Evolutionary conservation across 2,888 invertebrate genomes (phyloP), one percentile per base, ranked within the genome.

Genomic region (Tinea trinotella): DNA sequence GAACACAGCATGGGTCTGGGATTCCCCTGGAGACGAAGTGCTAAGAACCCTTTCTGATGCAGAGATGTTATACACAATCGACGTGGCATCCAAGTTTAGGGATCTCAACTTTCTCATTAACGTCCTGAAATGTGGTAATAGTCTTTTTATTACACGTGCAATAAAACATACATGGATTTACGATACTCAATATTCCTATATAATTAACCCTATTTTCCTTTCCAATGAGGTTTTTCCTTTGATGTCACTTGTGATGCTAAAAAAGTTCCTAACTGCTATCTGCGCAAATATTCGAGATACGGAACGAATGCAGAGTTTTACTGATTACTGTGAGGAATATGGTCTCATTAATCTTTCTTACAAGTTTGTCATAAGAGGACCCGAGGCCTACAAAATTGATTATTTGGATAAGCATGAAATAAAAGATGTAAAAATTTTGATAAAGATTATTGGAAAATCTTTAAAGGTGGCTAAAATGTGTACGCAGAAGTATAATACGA

Each of bases 181-280:
- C 59, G 60, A 62, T 19, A 65, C 68, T 56, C 60, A 66, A 15
- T 68, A 64, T 55, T 61, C 65, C 7, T 46, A 66, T 9, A 48
- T 71, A 1, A 67, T 77, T 13, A 72, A 74, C 56, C 61, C 66
- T 1, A 61, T 68, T 22, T 67, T 71, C 57, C 64, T 81, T 2
- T 65, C 74, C 12, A 48, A 62, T 0, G 61, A 74, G 40, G 58
- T 80, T 18, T 74, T 80, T 56, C 74, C 80, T 3, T 61, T 57
- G 0, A 77, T 79, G 74, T 76, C 81, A 1, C 54, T 59, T 1
- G 76, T 73, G 65, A 74, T 76, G 71, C 75, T 67, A 55, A 69
- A 64, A 30, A 78, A 76, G 54, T 57, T 73, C 18, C 58, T 81
- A 5, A 60, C 62, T 12, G 58, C 60, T 1, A 62, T 74, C 56